These are phyloP conservation scores for Morpho achilles DNA, from an alignment of 2,888 invertebrate species.

Conservation along the genomic window DNA sequence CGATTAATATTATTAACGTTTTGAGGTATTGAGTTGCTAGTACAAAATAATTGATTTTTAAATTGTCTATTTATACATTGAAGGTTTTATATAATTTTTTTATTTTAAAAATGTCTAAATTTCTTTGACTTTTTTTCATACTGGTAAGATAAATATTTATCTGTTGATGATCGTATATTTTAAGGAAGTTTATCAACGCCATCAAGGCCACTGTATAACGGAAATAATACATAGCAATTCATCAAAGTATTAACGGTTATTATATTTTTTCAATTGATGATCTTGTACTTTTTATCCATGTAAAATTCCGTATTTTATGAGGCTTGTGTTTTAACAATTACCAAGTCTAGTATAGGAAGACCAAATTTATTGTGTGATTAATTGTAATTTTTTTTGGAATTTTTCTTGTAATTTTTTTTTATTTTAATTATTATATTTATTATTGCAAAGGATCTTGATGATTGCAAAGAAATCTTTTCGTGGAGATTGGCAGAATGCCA, in stretches of 20 bases:
- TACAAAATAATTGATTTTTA: slow-evolving; percentile 37
- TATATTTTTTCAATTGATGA: slow-evolving; percentile 1
- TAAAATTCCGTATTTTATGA: too few species aligned
- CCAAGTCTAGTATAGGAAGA: too few species aligned
- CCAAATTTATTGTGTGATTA: too few species aligned
- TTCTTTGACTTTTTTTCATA: too few species aligned
- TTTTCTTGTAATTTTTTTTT: too few species aligned
- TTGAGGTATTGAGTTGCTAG: slow-evolving; percentile 59
- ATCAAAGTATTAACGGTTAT: slow-evolving; percentile 6
- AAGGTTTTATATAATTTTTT: not conserved
- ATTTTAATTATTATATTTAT: too few species aligned
- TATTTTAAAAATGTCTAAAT: not conserved
- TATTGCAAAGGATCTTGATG: too few species aligned
- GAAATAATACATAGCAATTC: slow-evolving; percentile 8
- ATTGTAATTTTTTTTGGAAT: too few species aligned
- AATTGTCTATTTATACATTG: not conserved
- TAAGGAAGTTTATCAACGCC: slow-evolving; percentile 3
- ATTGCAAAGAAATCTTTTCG: too few species aligned
- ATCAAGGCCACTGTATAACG: slow-evolving; percentile 2
- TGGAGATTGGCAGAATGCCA: too few species aligned
- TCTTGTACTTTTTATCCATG: not conserved
- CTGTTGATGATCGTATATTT: not conserved
- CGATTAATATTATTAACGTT: slow-evolving; percentile 68
- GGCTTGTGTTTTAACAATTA: too few species aligned
- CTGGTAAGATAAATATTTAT: not conserved